Percentiles rank a stretch among this genome's conserved stretches.
phyloP scores from a whole-genome alignment of 2,113 vertebrate genomes.

The Pterocles orientalis region DNA sequence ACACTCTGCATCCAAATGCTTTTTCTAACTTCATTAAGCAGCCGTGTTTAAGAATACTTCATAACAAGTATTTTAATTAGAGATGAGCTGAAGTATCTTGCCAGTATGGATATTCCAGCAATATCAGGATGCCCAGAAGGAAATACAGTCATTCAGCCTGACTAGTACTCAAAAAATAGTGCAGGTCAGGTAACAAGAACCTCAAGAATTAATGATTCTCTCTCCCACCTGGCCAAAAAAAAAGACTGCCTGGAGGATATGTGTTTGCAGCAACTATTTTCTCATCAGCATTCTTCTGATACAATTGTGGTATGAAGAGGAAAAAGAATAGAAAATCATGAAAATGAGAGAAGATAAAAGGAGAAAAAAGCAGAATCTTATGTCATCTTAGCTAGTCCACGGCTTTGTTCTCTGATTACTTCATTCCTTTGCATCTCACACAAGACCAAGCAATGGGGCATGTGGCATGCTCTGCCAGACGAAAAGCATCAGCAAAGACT shows the following conservation, averaged over 20 bases:
- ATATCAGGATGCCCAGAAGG: neutral
- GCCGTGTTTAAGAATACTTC: constrained; percentile 71
- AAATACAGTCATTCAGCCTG: neutral
- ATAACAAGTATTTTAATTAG: constrained; percentile 79
- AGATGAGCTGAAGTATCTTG: constrained; percentile 30
- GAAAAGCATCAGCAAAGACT: neutral
- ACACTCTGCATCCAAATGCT: constrained; percentile 75
- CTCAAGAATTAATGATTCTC: constrained; percentile 1
- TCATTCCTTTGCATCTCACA: neutral
- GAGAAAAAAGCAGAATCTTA: neutral
- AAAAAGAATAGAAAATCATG: neutral
- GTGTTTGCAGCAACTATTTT: neutral
- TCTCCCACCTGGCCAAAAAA: neutral
- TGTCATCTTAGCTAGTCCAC: neutral
- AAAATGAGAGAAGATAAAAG: neutral
- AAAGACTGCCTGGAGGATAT: neutral
- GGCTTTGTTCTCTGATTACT: neutral
- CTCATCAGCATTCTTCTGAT: neutral
- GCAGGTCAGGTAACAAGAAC: neutral
- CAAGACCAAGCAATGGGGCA: neutral
- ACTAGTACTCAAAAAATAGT: neutral
- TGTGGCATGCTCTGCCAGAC: neutral
- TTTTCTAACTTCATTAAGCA: constrained; percentile 80
- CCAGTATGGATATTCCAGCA: neutral
- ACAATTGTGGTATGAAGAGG: neutral